These are phyloP conservation scores for Bimastos eiseni DNA, from an alignment of 2,888 invertebrate species.

Conservation along the genomic window DNA sequence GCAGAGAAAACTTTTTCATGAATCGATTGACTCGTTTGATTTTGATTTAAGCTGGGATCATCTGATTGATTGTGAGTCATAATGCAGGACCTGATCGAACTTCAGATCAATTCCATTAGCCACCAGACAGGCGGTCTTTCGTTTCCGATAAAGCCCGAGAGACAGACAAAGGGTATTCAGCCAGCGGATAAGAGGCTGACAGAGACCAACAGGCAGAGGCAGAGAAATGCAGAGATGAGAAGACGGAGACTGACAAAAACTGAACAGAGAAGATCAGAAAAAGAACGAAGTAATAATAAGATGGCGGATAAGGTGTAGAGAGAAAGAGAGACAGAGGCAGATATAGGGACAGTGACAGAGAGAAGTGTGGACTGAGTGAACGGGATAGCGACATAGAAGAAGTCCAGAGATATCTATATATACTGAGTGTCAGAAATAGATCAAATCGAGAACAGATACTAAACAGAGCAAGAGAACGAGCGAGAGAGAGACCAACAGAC, in stretches of 20 bases:
- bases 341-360: not conserved
- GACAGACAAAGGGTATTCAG: not conserved
- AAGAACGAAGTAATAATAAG: not conserved
- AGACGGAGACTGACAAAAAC: not conserved
- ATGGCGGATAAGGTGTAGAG: not conserved
- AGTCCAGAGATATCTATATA: not conserved
- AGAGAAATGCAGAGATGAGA: not conserved
- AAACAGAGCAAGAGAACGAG: too few species aligned
- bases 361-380: not conserved
- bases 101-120: constrained; percentile 4
- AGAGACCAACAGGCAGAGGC: not conserved
- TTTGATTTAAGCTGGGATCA: not conserved
- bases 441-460: too few species aligned
- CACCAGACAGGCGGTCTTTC: constrained; percentile 2
- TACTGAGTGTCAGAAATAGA: too few species aligned
- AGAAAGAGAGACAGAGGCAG: not conserved
- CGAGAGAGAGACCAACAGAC: too few species aligned
- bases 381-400: not conserved
- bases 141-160: not conserved
- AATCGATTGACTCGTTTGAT: not conserved
- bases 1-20: not conserved
- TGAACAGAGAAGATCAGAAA: not conserved
- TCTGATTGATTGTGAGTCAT: constrained; percentile 13
- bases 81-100: not conserved
- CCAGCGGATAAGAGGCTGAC: not conserved